Evolutionary conservation across 2,113 vertebrate species (phyloP).

Genomic region (Dipodomys stephensi): DNA sequence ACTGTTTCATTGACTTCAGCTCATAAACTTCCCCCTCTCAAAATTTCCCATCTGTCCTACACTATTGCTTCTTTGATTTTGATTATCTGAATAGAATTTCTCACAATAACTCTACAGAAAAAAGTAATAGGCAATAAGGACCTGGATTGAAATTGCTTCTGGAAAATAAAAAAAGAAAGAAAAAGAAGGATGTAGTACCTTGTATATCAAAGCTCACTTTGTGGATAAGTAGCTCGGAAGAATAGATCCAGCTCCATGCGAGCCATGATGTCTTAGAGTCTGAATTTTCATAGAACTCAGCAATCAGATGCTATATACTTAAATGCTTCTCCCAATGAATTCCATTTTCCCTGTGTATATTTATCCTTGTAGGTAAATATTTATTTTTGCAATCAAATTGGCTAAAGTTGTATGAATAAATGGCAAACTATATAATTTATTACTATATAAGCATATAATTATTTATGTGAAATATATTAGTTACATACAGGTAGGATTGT

Average conservation of each 20-base stretch:
- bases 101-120: not conserved
- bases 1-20: not conserved
- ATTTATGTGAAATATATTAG: not conserved
- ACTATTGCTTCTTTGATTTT: not conserved
- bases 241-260: not conserved
- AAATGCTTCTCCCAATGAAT: not conserved
- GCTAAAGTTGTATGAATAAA: not conserved
- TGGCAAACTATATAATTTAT: not conserved
- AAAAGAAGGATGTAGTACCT: not conserved
- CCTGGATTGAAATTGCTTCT: not conserved
- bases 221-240: not conserved
- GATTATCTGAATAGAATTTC: not conserved
- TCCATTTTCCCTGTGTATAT: not conserved
- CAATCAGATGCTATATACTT: not conserved
- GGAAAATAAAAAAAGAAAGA: not conserved
- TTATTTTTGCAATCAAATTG: constrained; percentile 6
- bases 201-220: not conserved
- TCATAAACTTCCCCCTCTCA: not conserved
- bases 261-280: not conserved
- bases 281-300: not conserved
- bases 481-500: not conserved
- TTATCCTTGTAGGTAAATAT: not conserved
- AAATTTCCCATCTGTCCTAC: not conserved
- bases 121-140: not conserved
- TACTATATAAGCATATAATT: not conserved